Evolutionary conservation across 2,797 vertebrate genomes (phyloP).

Genomic region (Anguilla anguilla): DNA sequence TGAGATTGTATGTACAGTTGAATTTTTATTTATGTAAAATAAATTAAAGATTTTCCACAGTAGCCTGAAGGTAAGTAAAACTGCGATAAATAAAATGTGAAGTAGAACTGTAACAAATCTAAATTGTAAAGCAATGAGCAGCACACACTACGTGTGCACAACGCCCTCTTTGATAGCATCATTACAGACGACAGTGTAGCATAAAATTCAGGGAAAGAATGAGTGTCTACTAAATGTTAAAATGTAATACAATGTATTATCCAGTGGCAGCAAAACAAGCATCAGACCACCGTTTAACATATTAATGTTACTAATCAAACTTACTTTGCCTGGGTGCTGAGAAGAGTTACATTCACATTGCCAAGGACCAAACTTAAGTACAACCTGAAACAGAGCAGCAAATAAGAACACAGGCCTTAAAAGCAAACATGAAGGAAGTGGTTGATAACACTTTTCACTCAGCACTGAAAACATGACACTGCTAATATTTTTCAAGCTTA

Average conservation of each 20-base stretch:
- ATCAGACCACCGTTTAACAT: neutral
- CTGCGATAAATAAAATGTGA: neutral
- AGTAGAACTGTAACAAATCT: neutral
- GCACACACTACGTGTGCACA: neutral
- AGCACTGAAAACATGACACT: neutral
- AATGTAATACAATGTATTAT: neutral
- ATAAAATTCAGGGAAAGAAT: neutral
- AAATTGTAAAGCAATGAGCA: neutral
- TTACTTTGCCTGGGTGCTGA: conserved; percentile 97
- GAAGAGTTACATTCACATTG: conserved; percentile 94
- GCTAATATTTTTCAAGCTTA: neutral
- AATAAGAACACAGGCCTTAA: conserved; percentile 20
- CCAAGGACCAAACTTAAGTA: conserved; percentile 95
- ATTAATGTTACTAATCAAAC: conserved; percentile 45
- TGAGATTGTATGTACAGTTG: neutral
- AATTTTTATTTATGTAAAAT: too few species aligned
- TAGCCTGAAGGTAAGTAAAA: neutral
- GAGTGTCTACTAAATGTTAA: neutral
- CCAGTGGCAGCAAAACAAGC: neutral
- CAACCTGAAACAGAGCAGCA: conserved; percentile 74
- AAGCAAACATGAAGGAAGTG: neutral
- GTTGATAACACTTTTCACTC: neutral
- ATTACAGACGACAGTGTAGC: neutral
- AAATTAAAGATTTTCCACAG: neutral
- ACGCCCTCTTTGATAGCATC: neutral